Evolutionary conservation across 2,797 vertebrate genomes (phyloP).

Genomic region (Xenopus petersii): DNA sequence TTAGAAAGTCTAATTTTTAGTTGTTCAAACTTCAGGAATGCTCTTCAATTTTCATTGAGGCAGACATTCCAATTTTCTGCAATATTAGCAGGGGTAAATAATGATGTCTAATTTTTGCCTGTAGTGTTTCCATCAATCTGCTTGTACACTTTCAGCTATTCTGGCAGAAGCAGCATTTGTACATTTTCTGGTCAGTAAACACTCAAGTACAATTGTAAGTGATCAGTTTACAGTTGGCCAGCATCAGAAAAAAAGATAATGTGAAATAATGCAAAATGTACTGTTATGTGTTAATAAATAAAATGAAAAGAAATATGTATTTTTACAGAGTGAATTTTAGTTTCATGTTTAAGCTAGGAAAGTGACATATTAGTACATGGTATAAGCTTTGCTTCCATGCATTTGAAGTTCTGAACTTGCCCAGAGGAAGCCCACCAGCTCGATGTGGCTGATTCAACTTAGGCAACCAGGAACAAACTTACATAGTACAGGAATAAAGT

Average conservation of each 20-base stretch:
- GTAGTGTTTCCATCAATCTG: conserved; percentile 73
- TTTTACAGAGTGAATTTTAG: neutral
- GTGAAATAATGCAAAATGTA: conserved; percentile 27
- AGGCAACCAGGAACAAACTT: neutral
- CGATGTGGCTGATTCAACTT: neutral
- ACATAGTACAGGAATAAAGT: neutral
- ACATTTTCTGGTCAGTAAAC: conserved; percentile 82
- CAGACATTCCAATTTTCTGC: conserved; percentile 75
- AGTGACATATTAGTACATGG: conserved; percentile 12
- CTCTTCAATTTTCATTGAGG: conserved; percentile 71
- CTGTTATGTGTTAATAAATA: conserved; percentile 13
- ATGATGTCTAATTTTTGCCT: conserved; percentile 75
- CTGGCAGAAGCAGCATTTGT: conserved; percentile 68
- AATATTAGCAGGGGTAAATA: conserved; percentile 75
- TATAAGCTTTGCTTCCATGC: conserved; percentile 27
- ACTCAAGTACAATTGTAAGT: conserved; percentile 72
- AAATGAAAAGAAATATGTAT: neutral
- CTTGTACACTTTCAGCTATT: conserved; percentile 66
- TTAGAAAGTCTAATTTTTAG: conserved; percentile 55
- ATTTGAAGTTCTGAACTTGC: conserved; percentile 20
- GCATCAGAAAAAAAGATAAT: conserved; percentile 58
- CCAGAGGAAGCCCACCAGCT: conserved; percentile 17
- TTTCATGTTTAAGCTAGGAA: conserved; percentile 1
- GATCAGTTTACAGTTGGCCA: conserved; percentile 70
- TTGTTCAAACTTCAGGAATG: conserved; percentile 68